phyloP scores from a whole-genome alignment of 2,888 invertebrate genomes.

The Branchellion lobata region DNA sequence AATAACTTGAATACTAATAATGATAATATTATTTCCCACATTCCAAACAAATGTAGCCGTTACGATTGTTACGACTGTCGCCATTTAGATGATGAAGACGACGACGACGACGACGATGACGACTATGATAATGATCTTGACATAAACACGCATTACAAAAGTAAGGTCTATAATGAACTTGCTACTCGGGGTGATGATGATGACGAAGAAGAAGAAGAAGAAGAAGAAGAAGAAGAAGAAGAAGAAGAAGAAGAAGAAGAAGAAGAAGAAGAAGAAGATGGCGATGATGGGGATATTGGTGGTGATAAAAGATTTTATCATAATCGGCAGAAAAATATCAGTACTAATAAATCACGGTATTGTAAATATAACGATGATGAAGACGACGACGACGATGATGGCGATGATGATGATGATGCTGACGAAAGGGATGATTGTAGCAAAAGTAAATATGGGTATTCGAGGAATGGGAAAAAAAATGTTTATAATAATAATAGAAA shows the following conservation, averaged over 20 bases:
- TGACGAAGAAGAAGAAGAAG: background rate
- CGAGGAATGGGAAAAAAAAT: too few species aligned
- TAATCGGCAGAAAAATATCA: too few species aligned
- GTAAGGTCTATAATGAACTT: too few species aligned
- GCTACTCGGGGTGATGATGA: too few species aligned
- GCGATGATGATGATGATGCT: slow-evolving; percentile 14
- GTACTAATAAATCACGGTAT: background rate
- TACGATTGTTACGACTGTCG: slow-evolving; percentile 2
- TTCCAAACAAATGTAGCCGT: background rate
- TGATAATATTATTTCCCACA: background rate
- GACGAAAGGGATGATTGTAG: background rate
- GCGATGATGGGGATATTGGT: background rate
- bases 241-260: background rate
- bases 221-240: background rate
- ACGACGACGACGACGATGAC: background rate
- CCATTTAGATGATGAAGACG: background rate
- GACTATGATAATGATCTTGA: background rate
- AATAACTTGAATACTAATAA: too few species aligned
- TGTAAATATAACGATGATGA: slow-evolving; percentile 5
- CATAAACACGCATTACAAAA: too few species aligned
- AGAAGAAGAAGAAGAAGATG: background rate
- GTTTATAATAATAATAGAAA: too few species aligned
- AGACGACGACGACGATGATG: slow-evolving; percentile 27
- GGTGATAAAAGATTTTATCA: background rate
- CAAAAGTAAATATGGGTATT: background rate